Base-by-base conservation (phyloP, 2,888 invertebrate species). In the Leucozona laternaria region DNA sequence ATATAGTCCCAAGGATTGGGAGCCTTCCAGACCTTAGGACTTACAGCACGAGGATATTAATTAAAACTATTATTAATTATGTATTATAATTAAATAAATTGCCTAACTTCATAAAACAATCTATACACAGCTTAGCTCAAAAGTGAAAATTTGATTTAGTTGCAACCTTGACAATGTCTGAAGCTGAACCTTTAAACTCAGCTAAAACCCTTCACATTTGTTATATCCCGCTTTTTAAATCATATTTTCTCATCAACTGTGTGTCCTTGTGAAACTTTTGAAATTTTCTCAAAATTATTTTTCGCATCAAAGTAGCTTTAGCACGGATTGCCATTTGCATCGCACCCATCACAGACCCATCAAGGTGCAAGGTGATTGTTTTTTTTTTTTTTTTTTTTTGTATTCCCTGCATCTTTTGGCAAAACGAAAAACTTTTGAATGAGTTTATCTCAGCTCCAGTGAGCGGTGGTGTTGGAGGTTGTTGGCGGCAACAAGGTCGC, bases 371-470 rank as follows among this genome's bases (percentile, higher is more conserved):
- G 43, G n/a, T 2, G 2, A 5, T 0, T 20, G 17, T 17, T 48
- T 2, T 7, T 64, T 1, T 17, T 6, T n/a, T 45, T 6, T 2
- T 17, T 17, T 17, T 37, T 0, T 1, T 13, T 4, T 4, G 2
- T 13, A 11, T 43, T n/a, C 57, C 50, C n/a, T 48, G 57, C 50
- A 37, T 31, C 60, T 72, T 50, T 45, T 25, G 25, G 50, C 11
- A 34, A 53, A 55, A 79, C 57, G 68, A 68, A 82, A 73, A 82
- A 82, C 66, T 82, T 78, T 79, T 34, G 68, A 75, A 73, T 73
- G 60, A 79, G 60, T 75, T 73, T 68, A 17, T 60, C 64, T 34
- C 4, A 10, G 5, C 5, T 11, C 20, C 20, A 34, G 58, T 7
- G 6, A 45, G 58, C 13, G 10, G 22, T 48, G 11, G 48, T 20